Conservation (phyloP, 1,140 invertebrate species). For the Aphaenogaster ashmeadi region DNA sequence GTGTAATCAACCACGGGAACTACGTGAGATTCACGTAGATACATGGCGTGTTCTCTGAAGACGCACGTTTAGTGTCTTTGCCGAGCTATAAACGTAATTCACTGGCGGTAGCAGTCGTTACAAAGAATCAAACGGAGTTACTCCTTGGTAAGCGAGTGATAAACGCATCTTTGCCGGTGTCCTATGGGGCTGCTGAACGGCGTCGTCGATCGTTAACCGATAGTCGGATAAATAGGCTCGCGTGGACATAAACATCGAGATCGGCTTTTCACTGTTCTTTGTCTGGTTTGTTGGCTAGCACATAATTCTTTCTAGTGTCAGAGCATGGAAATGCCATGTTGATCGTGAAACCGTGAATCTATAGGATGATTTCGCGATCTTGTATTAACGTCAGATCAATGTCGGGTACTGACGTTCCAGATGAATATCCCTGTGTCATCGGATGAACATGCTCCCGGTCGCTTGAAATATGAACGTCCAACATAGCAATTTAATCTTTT, state of each 20-base stretch:
- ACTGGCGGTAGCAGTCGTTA: constrained; percentile 22
- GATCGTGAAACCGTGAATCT: neutral
- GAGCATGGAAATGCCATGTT: neutral
- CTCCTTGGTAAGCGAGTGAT: constrained; percentile 53
- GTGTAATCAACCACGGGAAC: constrained; percentile 22
- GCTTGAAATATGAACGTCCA: neutral
- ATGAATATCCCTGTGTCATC: neutral
- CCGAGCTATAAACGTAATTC: constrained; percentile 58
- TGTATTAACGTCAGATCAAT: neutral
- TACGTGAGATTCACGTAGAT: constrained; percentile 14
- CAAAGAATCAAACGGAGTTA: constrained; percentile 57
- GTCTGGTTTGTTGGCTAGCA: constrained; percentile 8
- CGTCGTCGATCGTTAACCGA: constrained; percentile 72
- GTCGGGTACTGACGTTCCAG: neutral
- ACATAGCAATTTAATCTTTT: constrained; percentile 29
- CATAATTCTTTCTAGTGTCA: neutral
- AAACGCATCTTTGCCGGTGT: constrained; percentile 49
- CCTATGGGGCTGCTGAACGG: constrained; percentile 28
- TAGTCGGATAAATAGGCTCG: constrained; percentile 64
- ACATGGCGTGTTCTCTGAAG: constrained; percentile 29
- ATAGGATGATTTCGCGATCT: neutral
- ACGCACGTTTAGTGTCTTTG: constrained; percentile 52
- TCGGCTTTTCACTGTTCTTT: constrained; percentile 47
- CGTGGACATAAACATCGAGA: constrained; percentile 63
- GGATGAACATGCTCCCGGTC: neutral